Evolutionary conservation across 2,888 invertebrate species (phyloP).

Genomic region (Aricia artaxerxes): DNA sequence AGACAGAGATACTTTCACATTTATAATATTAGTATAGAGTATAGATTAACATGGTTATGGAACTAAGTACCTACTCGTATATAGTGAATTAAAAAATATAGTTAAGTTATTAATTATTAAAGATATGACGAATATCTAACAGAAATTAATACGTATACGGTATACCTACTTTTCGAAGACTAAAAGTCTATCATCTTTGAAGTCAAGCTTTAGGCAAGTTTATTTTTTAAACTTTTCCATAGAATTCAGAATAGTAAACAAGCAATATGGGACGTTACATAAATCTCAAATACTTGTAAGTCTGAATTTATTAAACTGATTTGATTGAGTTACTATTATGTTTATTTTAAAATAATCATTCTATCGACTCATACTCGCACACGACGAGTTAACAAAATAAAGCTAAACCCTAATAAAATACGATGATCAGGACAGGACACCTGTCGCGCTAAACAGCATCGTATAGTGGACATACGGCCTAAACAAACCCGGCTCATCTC

Average conservation of each 20-base stretch:
- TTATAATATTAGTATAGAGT: too few species aligned
- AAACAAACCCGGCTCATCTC: constrained; percentile 78
- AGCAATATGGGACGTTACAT: not conserved
- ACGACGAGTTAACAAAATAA: constrained; percentile 13
- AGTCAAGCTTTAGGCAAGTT: not conserved
- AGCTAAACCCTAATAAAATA: constrained; percentile 52
- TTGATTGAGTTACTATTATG: not conserved
- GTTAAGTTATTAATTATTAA: too few species aligned
- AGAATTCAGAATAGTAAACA: not conserved
- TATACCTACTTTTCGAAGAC: too few species aligned
- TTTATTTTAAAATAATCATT: not conserved
- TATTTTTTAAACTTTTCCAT: not conserved
- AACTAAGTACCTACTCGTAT: too few species aligned
- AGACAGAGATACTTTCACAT: too few species aligned
- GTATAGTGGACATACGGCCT: constrained; percentile 74
- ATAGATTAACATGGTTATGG: too few species aligned
- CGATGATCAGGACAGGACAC: constrained; percentile 68
- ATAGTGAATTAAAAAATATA: too few species aligned
- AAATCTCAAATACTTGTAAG: not conserved
- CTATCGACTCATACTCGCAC: not conserved
- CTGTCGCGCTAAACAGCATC: constrained; percentile 70
- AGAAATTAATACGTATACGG: too few species aligned
- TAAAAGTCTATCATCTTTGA: not conserved
- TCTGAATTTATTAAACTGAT: not conserved
- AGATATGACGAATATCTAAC: too few species aligned